Evolutionary conservation across 35 echinoderm and acorn worm species (phyloP), one percentile per base, ranked within the genome.

Genomic region (Apostichopus parvimensis): DNA sequence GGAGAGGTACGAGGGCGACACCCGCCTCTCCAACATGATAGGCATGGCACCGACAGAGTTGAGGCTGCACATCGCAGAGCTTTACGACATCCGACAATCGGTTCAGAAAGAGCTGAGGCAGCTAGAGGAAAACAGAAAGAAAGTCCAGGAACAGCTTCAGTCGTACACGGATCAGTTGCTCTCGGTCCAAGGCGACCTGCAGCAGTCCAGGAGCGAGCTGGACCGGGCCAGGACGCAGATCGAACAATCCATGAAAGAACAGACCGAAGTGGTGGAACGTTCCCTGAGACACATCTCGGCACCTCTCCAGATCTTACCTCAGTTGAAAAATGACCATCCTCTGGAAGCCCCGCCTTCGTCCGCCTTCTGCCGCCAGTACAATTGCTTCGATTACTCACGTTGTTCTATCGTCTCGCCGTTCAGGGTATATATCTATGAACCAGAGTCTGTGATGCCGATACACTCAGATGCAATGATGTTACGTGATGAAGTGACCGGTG

Each of bases 381-480:
- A 95, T 57, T 99, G 97, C 93, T 99, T 99, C 84, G 97, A 99
- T 95, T 99, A 99, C 28, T 99, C 97, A 4, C 87, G 97, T 13
- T 99, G 97, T 81, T 96, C 97, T 13, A 68, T 99, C 9, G 95
- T 95, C 10, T 94, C 95, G 7, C 86, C 94, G 13, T 99, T 99
- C 79, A 95, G 93, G 20, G 97, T 95, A 6, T 99, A 94, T 82
- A 65, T 96, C n/a, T 99, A 99, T 66, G 72, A 94, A 18, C 79
- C 89, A 9, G 88, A 95, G 53, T 92, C 92, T 77, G 66, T 92
- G 6, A 84, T 78, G 82, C 90, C 84, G 0, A 79, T 83, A 15
- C 59, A 71, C 18, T 91, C 92, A 23, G 64, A 64, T 57, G 87
- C 77, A n/a, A 59, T 94, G 6, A 91, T 94, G 53, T 62, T 65